Evolutionary conservation across 2,113 vertebrate species (phyloP).

Genomic region (Acanthisitta chloris): DNA sequence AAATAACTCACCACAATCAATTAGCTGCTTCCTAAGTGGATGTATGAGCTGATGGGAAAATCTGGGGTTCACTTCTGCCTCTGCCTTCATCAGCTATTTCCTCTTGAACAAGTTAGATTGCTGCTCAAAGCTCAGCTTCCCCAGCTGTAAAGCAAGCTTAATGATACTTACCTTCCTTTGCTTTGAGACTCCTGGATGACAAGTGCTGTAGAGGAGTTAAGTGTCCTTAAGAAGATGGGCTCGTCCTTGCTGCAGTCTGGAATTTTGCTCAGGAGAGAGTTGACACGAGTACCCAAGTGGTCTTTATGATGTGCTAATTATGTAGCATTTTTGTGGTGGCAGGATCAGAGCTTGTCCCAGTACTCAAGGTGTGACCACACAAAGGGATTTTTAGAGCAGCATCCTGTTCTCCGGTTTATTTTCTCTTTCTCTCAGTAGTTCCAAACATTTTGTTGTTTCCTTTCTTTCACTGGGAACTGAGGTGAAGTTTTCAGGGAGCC

Average conservation of each 20-base stretch:
- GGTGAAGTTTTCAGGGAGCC: neutral
- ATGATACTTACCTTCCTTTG: neutral
- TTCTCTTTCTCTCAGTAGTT: neutral
- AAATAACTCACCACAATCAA: neutral
- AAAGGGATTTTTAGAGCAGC: neutral
- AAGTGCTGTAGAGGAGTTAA: neutral
- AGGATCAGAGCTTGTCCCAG: neutral
- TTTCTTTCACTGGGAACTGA: neutral
- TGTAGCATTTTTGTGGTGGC: neutral
- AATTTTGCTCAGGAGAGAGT: neutral
- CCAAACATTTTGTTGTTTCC: neutral
- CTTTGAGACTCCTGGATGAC: neutral
- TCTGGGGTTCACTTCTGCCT: neutral
- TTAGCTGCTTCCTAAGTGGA: neutral
- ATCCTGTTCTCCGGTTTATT: neutral
- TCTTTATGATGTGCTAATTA: neutral
- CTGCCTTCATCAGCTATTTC: neutral
- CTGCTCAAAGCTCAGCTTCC: neutral
- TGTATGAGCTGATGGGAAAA: neutral
- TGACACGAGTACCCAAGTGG: rapidly evolving
- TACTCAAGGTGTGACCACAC: neutral
- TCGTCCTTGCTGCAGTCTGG: neutral
- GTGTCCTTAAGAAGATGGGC: neutral
- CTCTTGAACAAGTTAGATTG: neutral
- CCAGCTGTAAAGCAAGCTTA: neutral